Evolutionary conservation across 2,888 invertebrate species (phyloP), one percentile per base, ranked within the genome.

Genomic region (Synergus umbraculus): DNA sequence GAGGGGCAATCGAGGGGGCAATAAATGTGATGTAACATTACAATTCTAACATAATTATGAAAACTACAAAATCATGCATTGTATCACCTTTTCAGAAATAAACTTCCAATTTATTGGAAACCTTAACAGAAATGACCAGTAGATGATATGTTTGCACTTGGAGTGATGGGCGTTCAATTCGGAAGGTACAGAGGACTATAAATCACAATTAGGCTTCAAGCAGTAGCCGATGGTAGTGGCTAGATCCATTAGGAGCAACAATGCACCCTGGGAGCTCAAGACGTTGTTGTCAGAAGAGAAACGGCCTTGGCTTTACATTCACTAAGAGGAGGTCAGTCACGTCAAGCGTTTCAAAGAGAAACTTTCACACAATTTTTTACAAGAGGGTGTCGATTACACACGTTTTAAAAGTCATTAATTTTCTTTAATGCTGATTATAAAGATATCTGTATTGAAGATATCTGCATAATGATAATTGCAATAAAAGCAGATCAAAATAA

Each of bases 211-310:
- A 90, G 89, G 88, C 86, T 87, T 86, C 84, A 82, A 85, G 87
- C 89, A 87, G 90, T 89, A 89, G 90, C 88, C 85, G 85, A 85
- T 54, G 49, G 86, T 85, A 88, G 88, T 85, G 87, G 85, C 88
- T 89, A 85, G 87, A 84, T 87, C 89, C 89, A 90, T 90, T 90
- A 90, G 89, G 87, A 86, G 86, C 90, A 89, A 90, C 90, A 90
- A 89, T 89, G 86, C 89, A 83, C 81, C 86, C 85, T 37, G 46
- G 84, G 79, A 81, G 84, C 79, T 83, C 79, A 84, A 84, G 83
- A 85, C 86, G 86, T 88, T 88, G 85, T 88, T 88, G 85, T 86
- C 88, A 85, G 87, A 88, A 87, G 85, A 87, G 85, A 83, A 85
- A 84, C 85, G 86, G 85, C 83, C 37, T 86, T 78, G 86, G 83